Evolutionary conservation across 2,888 invertebrate species (phyloP).

Genomic region (Diarsia rubi): DNA sequence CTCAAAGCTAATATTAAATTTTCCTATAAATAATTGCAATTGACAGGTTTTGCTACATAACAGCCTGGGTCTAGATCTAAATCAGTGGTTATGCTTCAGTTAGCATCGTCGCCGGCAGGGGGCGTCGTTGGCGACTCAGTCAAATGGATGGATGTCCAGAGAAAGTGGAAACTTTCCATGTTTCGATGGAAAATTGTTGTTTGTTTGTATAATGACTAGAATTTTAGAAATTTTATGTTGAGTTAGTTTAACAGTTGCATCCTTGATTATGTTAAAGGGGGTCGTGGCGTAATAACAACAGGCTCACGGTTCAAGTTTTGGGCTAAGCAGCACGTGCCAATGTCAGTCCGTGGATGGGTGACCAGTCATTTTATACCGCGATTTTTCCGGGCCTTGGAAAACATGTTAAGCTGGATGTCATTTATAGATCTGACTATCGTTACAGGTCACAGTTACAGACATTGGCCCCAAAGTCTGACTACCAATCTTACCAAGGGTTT

Average conservation of each 20-base stretch:
- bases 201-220: slow-evolving; percentile 8
- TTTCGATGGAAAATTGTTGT: slow-evolving; percentile 39
- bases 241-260: slow-evolving; percentile 2
- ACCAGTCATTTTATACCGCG: no score
- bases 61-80: slow-evolving; percentile 46
- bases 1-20: slow-evolving; percentile 47
- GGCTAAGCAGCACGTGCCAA: neutral
- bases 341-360: neutral
- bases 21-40: slow-evolving; percentile 63
- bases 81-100: slow-evolving; percentile 58
- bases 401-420: no score
- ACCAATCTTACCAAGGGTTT: no score
- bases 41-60: slow-evolving; percentile 49
- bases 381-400: no score
- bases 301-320: no score
- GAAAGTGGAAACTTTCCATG: slow-evolving; percentile 63
- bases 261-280: neutral
- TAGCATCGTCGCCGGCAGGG: slow-evolving; percentile 45
- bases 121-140: slow-evolving; percentile 49
- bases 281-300: neutral
- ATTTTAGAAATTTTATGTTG: slow-evolving; percentile 9
- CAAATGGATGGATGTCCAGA: slow-evolving; percentile 63
- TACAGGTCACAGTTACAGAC: neutral
- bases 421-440: neutral
- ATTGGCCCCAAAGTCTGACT: neutral